A percentile compares a stretch with the other conserved stretches of the same genome.
These are phyloP conservation scores for Varecia variegata DNA, from an alignment of 2,797 vertebrate species.

Conservation along the genomic window DNA sequence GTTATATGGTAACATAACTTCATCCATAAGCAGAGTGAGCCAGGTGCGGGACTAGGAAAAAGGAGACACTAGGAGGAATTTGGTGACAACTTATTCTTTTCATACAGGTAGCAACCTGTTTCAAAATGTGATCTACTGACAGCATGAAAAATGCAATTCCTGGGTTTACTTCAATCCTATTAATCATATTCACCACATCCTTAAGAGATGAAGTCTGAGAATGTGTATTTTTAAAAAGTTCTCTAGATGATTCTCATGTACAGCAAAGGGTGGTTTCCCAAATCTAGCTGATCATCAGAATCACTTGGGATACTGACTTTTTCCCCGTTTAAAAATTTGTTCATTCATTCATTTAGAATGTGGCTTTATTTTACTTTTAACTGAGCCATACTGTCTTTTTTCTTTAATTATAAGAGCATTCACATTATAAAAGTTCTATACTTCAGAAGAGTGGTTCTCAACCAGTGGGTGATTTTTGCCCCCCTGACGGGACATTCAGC, in stretches of 20 bases:
- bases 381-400: neutral
- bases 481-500: neutral
- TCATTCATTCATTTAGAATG: neutral
- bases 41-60: neutral
- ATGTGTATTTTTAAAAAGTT: neutral
- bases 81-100: neutral
- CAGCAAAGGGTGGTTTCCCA: neutral
- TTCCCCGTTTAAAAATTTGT: neutral
- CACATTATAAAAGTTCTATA: neutral
- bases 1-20: neutral
- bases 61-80: neutral
- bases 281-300: neutral
- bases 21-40: neutral
- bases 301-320: slow-evolving; percentile 24
- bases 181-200: neutral
- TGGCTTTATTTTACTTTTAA: slow-evolving; percentile 22
- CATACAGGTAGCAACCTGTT: neutral
- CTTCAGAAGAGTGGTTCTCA: neutral
- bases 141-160: neutral
- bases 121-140: neutral
- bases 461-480: neutral
- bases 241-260: neutral
- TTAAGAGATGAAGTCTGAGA: neutral
- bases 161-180: neutral
- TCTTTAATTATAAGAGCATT: neutral